These are phyloP conservation scores for Oreocharis arfaki DNA, from an alignment of 2,113 vertebrate genomes.

Conservation along the genomic window DNA sequence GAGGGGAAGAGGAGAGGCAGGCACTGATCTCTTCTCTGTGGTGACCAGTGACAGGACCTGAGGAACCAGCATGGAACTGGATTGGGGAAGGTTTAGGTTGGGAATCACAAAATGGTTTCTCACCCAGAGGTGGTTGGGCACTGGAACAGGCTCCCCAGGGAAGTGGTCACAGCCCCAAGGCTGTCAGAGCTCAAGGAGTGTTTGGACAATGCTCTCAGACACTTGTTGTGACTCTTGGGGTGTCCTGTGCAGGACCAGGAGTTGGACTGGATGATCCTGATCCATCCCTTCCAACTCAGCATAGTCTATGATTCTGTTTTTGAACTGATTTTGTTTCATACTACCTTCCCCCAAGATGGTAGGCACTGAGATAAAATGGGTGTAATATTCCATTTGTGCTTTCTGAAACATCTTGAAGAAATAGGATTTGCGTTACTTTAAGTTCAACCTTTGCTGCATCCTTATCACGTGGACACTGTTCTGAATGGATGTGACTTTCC, in stretches of 20 bases:
- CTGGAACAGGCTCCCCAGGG: not conserved
- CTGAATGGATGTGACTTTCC: slow-evolving; percentile 28
- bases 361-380: slow-evolving; percentile 26
- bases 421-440: not conserved
- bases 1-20: not conserved
- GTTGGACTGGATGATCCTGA: not conserved
- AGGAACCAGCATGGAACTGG: not conserved
- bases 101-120: not conserved
- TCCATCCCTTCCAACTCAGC: not conserved
- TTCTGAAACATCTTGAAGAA: slow-evolving; percentile 29
- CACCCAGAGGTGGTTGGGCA: not conserved
- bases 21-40: not conserved
- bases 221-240: not conserved
- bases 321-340: slow-evolving; percentile 23
- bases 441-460: not conserved
- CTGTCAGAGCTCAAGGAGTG: not conserved
- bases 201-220: not conserved
- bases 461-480: not conserved
- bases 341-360: slow-evolving; percentile 41
- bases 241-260: not conserved
- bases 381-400: slow-evolving; percentile 36
- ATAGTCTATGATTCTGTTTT: not conserved
- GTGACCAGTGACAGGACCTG: not conserved
- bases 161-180: not conserved
- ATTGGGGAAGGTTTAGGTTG: not conserved